Evolutionary conservation across 2,888 invertebrate genomes (phyloP), one percentile per base, ranked within the genome.

Genomic region (Orchesellides sinensis): DNA sequence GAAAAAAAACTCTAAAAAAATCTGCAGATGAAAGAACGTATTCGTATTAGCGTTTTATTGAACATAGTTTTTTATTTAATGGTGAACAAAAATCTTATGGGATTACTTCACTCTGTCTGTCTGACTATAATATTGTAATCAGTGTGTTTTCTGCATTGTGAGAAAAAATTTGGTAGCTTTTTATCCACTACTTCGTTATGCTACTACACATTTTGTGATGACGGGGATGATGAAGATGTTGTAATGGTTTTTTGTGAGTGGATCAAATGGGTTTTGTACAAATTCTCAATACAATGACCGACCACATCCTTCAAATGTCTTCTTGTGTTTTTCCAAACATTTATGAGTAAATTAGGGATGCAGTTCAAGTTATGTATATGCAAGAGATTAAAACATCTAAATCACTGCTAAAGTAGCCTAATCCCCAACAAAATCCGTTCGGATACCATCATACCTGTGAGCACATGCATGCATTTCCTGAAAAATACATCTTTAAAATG

Each of bases 281-380:
- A 49, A 17, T 49, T 49, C n/a, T 23, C 54, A 54, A 54, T 54
- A 25, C 32, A 85, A 78, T 83, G 78, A 85, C n/a, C n/a, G n/a
- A n/a, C 85, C 85, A 85, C 85, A 85, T 85, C 85, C 85, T 70
- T 56, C 59, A 59, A 29, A 32, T 59, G 59, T 59, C 59, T 59
- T 32, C 32, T 54, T 3, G 23, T 12, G 5, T 21, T 3, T 29
- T 27, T 59, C n/a, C 5, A 59, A 59, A 59, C 21, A 17, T 25
- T 27, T 25, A 14, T 4, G 17, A 54, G 23, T 14, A 56, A 17
- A 56, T 8, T 10, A 4, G 19, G 17, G 21, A 21, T 21, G 40
- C 40, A 40, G 49, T 21, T 49, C 12, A 35, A 8, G 47, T 10
- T 47, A n/a, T 23, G 21, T 59, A 32, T 59, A 29, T 19, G 32